Base-by-base conservation (phyloP, 1,140 invertebrate genomes). In the Zaprionus camerounensis region DNA sequence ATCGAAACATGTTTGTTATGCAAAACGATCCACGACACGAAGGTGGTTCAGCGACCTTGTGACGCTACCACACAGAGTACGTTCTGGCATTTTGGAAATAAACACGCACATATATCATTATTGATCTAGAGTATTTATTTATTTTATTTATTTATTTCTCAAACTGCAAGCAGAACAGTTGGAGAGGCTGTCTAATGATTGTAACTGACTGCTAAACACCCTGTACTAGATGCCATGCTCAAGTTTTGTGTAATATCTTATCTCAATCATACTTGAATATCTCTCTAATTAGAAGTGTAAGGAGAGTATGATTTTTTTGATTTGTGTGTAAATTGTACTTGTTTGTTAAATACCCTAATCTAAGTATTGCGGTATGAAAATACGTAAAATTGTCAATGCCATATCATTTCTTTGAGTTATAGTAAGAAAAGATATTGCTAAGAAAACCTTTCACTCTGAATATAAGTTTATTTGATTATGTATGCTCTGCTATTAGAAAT, bases 1-100 rank as follows among this genome's bases (percentile, higher is more conserved):
- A 26, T 5, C 51, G 51, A 55, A 13, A 28, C 22, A 28, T 58
- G 28, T 34, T 34, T 58, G 9, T 58, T 58, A 58, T 20, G 56
- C 28, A 58, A 58, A 58, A 5, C 20, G 22, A 22, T 49, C 17
- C 9, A 12, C 46, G 41, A n/a, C 41, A 51, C 46, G 20, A 5
- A 20, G 46, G 1, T 24, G 20, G 46, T 24, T 51, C 46, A 51
- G 20, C 11, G 46, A 51, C 20, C 41, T 46, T 46, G n/a, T 2
- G 41, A 46, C 41, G 41, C n/a, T 9, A 46, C 1, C 2, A 3
- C n/a, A 17, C 41, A 46, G n/a, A 20, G 1, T n/a, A 46, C 41
- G n/a, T 2, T 44, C 41, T 17, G 41, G 11, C 9, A 24, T 24
- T 51, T 51, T 24, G 46, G 46, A 9, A 56, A 56, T 56, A n/a